phyloP scores from a whole-genome alignment of 2,113 vertebrate species.

The Penelope pileata region DNA sequence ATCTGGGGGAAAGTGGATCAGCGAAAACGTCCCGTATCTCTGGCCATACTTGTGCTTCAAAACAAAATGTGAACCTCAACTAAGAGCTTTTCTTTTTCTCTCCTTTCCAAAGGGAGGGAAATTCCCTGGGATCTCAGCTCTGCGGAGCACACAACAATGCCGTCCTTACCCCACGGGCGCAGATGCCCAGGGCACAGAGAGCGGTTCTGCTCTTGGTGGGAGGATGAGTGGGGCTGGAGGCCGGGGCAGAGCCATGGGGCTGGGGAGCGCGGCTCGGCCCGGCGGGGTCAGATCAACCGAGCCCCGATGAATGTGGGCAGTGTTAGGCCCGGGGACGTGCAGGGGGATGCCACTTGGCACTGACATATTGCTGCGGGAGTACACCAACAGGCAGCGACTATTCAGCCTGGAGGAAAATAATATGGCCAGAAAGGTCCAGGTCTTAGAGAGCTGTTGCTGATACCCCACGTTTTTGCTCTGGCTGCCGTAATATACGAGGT shows the following conservation, averaged over 20 bases:
- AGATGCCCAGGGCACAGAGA: not conserved
- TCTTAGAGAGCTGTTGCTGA: constrained; percentile 11
- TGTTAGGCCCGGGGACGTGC: constrained; percentile 23
- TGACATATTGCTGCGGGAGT: constrained; percentile 57
- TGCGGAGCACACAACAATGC: not conserved
- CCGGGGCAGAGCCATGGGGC: not conserved
- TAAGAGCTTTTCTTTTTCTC: not conserved
- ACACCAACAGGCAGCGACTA: constrained; percentile 38
- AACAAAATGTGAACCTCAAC: constrained; percentile 1
- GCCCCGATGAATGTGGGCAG: constrained; percentile 21
- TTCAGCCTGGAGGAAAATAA: constrained; percentile 35
- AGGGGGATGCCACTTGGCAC: constrained; percentile 52
- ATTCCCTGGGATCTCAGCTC: constrained; percentile 38
- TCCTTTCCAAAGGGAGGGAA: not conserved
- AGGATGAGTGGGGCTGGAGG: constrained; percentile 24
- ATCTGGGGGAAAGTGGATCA: constrained; percentile 24
- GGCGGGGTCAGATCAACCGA: constrained; percentile 4
- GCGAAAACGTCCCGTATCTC: not conserved
- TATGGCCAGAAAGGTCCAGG: constrained; percentile 23
- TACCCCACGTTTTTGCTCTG: not conserved
- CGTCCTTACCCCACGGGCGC: not conserved
- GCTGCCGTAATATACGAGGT: constrained; percentile 37
- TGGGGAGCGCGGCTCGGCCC: not conserved
- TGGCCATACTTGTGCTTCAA: constrained; percentile 20
- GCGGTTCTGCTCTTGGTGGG: not conserved